Evolutionary conservation across 1,140 invertebrate genomes (phyloP), one percentile per base, ranked within the genome.

Genomic region (Papilio xuthus): DNA sequence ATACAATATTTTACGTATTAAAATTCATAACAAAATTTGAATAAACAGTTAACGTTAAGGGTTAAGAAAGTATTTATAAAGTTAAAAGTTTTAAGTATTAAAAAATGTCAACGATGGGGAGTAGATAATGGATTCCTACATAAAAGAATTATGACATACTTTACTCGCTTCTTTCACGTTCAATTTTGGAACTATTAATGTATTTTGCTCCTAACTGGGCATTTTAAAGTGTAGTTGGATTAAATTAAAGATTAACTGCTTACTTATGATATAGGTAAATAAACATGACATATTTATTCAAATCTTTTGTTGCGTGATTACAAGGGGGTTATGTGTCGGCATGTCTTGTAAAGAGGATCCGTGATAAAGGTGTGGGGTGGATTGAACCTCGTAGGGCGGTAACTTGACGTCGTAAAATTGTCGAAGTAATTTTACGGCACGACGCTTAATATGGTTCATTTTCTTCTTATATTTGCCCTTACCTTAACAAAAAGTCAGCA

Each of bases 331-430:
- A 53, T 53, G n/a, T 53, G 18, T 53, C 50, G 50, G 18, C 18
- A 18, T 53, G 50, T 53, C 50, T 20, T 53, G 50, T 53, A 53
- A 20, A 53, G 50, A 20, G 1, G n/a, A 42, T 4, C 23, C 18
- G 23, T 67, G 23, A 28, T 28, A 70, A 37, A 7, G 37, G 18
- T 6, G 69, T 42, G 69, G 79, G 77, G 74, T 32, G 20, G 67
- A 76, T 81, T 83, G 81, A 83, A 76, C 81, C 67, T 79, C 53
- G 56, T 72, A 79, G 82, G 79, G 81, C 82, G 84, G 82, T 84
- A 80, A 83, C 80, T 84, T 73, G 83, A 18, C 13, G 23, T 84
- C 84, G 79, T 84, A 84, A 83, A 81, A 81, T 81, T 81, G 82
- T 82, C 50, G 83, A 79, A 50, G 80, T 79, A 41, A 78, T 82